Evolutionary conservation across 2,888 invertebrate genomes (phyloP).

Genomic region (Cataglyphis cursor): DNA sequence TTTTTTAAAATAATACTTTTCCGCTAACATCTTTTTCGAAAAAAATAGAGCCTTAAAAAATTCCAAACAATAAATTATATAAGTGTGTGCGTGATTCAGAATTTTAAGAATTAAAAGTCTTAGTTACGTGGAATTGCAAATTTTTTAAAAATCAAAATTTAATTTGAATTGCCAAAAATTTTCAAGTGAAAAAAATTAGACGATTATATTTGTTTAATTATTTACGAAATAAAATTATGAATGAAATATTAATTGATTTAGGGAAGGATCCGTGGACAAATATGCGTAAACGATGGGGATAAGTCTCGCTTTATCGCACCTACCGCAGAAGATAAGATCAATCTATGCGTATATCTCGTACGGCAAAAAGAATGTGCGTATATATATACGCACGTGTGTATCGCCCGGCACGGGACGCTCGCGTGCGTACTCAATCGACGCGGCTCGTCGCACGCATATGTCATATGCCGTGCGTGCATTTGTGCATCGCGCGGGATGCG

Average conservation of each 20-base stretch:
- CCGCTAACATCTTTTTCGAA: background rate
- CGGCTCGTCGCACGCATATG: background rate
- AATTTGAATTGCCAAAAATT: background rate
- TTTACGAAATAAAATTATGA: background rate
- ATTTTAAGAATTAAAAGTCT: background rate
- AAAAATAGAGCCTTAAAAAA: background rate
- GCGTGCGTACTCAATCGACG: constrained; percentile 3
- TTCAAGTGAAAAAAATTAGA: background rate
- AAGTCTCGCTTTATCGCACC: background rate
- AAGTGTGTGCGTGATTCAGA: background rate
- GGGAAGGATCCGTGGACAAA: background rate
- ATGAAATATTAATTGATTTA: background rate
- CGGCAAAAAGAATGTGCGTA: background rate
- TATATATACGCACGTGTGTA: background rate
- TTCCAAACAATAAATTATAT: background rate
- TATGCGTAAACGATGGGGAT: background rate
- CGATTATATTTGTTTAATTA: background rate
- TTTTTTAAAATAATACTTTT: background rate
- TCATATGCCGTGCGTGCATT: background rate
- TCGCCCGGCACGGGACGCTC: background rate
- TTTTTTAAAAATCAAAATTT: background rate
- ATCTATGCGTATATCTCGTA: background rate
- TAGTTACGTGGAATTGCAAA: background rate
- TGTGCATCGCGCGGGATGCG: background rate
- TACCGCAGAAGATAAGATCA: background rate